These are phyloP conservation scores for Eupleurogrammus muticus DNA, from an alignment of 2,797 vertebrate genomes.

Conservation along the genomic window DNA sequence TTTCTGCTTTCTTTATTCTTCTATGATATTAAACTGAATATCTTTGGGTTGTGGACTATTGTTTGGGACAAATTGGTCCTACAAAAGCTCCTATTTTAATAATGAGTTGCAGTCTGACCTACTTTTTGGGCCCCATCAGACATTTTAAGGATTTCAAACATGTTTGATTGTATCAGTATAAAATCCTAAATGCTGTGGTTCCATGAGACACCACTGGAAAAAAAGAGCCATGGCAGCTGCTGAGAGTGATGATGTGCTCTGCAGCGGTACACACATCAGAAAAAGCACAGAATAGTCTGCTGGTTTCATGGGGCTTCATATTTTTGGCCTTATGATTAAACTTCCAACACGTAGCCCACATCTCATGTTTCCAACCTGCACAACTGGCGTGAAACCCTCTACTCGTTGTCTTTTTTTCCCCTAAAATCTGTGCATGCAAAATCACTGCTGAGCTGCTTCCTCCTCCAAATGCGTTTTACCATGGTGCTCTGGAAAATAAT, in stretches of 20 bases:
- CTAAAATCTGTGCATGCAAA: conserved; percentile 25
- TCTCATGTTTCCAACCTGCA: conserved; percentile 24
- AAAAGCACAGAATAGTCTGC: conserved; percentile 18
- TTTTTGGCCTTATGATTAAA: conserved; percentile 36
- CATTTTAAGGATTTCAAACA: conserved; percentile 31
- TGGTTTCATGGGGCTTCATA: conserved; percentile 39
- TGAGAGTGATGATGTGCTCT: conserved; percentile 1
- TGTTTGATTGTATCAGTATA: conserved; percentile 40
- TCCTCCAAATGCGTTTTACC: conserved; percentile 36
- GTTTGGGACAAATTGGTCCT: too few species aligned
- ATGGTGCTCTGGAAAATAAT: conserved; percentile 1
- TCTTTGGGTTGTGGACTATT: too few species aligned
- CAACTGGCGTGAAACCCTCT: conserved; percentile 38
- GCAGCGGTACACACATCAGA: conserved; percentile 19
- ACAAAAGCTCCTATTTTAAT: not conserved
- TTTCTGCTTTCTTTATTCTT: too few species aligned
- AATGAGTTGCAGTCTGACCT: conserved; percentile 5
- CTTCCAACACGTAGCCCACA: conserved; percentile 38
- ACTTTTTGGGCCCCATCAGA: conserved; percentile 21
- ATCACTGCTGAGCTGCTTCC: conserved; percentile 13
- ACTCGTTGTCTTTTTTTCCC: conserved; percentile 14
- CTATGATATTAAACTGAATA: too few species aligned
- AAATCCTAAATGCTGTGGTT: conserved; percentile 15
- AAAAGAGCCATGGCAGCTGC: conserved; percentile 2
- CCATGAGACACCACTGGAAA: conserved; percentile 12